Base-by-base conservation (phyloP, 2,888 invertebrate genomes). In the Phorcus lineatus region DNA sequence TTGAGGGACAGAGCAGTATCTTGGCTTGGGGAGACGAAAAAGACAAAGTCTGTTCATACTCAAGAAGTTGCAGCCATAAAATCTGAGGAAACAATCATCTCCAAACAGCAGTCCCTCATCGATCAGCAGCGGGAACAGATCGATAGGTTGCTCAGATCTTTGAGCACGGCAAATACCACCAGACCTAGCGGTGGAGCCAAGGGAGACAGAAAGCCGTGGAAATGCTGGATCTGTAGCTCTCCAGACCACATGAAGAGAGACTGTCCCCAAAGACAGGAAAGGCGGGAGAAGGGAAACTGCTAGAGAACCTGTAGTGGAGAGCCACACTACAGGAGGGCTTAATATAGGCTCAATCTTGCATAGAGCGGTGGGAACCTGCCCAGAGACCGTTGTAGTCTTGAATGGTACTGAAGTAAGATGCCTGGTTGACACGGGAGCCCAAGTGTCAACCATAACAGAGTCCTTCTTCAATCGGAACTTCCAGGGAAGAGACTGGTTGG, bases 311-410 rank as follows among this genome's bases (percentile, higher is more conserved):
- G 74, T 28, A 28, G 79, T 79, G 31, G 79, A 79, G 74, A 52
- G 66, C 17, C 74, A 47, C 79, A 74, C 40, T 2, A 28, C 40
- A 28, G 79, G 57, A 9, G 31, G 13, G 28, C 4, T 47, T 1
- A n/a, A 52, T 13, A 55, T 16, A 52, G 79, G 79, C 66, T 66
- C 74, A 79, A 57, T 53, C n/a, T n/a, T n/a, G n/a, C n/a, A 22
- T 79, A 79, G 54, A 79, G 70, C 62, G n/a, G 55, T 79, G 19
- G 79, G 70, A n/a, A 70, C 17, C 47, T 79, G 79, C 52, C 79
- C 79, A 19, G 79, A 31, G 54, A 40, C 55, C 7, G 24, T 24
- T 13, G 54, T 74, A 1, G 16, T 17, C 17, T n/a, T 79, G 24
- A 40, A 74, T 40, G 57, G 74, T 19, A 57, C 31, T 6, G 55